phyloP scores from a whole-genome alignment of 2,888 invertebrate species.

The Caenorhabditis sp. region DNA sequence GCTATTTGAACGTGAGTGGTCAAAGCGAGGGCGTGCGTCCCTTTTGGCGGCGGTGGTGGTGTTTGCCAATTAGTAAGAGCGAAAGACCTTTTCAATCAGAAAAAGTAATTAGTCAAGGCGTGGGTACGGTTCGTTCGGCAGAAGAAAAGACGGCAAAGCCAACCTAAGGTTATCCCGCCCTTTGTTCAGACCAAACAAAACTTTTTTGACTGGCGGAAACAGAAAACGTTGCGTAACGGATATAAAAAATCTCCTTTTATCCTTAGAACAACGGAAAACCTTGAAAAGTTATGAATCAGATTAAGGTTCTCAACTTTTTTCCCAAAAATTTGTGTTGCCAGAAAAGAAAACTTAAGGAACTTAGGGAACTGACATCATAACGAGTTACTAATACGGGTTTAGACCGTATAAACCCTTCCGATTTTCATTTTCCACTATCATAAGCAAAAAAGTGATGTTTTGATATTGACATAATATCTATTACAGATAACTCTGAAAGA shows the following conservation, averaged over 20 bases:
- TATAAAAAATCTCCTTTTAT: background rate
- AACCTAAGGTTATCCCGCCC: conserved; percentile 1
- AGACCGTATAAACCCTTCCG: conserved; percentile 31
- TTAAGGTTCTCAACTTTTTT: too few species aligned
- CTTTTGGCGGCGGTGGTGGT: too few species aligned
- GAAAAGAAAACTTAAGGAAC: background rate
- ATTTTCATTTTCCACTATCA: background rate
- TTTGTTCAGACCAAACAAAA: background rate
- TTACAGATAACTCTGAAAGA: conserved; percentile 56
- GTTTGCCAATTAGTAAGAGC: too few species aligned
- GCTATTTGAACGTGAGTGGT: conserved; percentile 49
- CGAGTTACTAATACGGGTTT: conserved; percentile 24
- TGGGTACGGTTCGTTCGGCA: background rate
- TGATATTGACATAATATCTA: too few species aligned
- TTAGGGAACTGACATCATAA: conserved; percentile 33
- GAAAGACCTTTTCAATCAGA: conserved; percentile 37
- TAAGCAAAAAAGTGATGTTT: conserved; percentile 21
- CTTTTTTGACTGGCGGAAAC: background rate
- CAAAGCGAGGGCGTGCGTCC: too few species aligned
- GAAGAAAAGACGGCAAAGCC: too few species aligned
- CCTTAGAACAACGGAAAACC: conserved; percentile 8
- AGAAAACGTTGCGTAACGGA: too few species aligned
- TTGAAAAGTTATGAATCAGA: conserved; percentile 16
- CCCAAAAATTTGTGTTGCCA: background rate
- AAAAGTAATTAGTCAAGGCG: conserved; percentile 38